A percentile compares a stretch with the other conserved stretches of the same genome.
These are phyloP conservation scores for Cyanoramphus novaezelandiae DNA, from an alignment of 2,113 vertebrate species.

Conservation along the genomic window DNA sequence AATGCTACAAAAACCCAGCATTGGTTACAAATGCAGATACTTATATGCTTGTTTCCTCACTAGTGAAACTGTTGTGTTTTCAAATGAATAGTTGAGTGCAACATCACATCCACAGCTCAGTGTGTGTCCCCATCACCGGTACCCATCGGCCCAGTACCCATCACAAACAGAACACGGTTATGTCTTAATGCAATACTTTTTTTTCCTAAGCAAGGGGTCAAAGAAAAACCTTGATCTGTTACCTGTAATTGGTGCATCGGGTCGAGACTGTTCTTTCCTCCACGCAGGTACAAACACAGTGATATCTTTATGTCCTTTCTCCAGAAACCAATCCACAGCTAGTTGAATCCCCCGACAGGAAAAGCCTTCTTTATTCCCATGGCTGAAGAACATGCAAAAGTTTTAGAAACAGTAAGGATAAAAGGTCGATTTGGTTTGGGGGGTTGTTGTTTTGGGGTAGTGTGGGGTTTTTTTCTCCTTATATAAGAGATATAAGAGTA, in stretches of 20 bases:
- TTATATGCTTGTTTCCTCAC: not conserved
- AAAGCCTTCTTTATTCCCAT: conserved; percentile 99
- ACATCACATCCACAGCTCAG: not conserved
- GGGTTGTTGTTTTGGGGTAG: not conserved
- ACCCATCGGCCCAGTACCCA: not conserved
- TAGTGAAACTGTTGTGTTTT: not conserved
- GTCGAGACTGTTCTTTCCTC: conserved; percentile 98
- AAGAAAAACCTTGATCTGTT: not conserved
- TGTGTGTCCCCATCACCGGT: not conserved
- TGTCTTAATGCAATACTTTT: not conserved
- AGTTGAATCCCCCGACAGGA: conserved; percentile 96
- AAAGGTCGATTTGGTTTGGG: not conserved
- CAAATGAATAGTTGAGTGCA: not conserved
- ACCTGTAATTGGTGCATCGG: conserved; percentile 97
- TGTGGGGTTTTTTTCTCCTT: not conserved
- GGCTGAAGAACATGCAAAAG: conserved; percentile 79
- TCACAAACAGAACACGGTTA: not conserved
- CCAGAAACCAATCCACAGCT: conserved; percentile 96
- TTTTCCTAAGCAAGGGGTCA: not conserved
- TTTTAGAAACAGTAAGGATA: conserved; percentile 19
- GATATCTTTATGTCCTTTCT: conserved; percentile 97
- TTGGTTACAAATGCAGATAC: not conserved
- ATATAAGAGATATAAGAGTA: not conserved
- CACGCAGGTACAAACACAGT: conserved; percentile 98
- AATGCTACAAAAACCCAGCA: not conserved